A percentile compares a stretch with the other conserved stretches of the same genome.
phyloP scores from a whole-genome alignment of 2,888 invertebrate species.

The Nemoura dubitans region DNA sequence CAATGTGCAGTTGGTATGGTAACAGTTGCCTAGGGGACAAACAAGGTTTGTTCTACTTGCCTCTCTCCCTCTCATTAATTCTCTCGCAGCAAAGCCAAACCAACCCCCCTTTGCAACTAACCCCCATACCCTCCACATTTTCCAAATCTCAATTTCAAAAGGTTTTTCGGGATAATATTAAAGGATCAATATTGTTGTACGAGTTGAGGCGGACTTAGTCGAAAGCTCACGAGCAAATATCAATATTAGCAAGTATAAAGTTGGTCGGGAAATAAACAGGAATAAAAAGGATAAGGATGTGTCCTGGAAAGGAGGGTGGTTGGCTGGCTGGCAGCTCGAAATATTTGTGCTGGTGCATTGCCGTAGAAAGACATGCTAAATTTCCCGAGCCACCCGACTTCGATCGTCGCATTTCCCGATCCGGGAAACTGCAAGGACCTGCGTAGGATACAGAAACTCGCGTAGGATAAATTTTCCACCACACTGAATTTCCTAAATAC shows the following conservation, averaged over 20 bases:
- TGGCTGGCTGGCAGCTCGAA: neutral
- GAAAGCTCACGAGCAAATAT: constrained; percentile 54
- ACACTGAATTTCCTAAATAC: neutral
- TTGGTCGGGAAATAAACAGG: constrained; percentile 21
- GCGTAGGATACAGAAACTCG: neutral
- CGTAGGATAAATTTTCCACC: neutral
- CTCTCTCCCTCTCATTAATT: constrained; percentile 35
- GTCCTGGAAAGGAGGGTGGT: neutral
- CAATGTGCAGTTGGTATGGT: constrained; percentile 60
- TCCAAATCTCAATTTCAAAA: constrained; percentile 60
- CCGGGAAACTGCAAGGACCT: neutral
- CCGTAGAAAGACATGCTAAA: neutral
- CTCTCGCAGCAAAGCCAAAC: neutral
- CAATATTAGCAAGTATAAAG: constrained; percentile 55
- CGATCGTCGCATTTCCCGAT: neutral
- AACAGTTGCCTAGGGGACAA: constrained; percentile 52
- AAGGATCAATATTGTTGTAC: constrained; percentile 57
- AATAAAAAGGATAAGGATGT: constrained; percentile 12
- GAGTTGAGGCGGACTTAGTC: constrained; percentile 44
- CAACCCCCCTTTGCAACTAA: constrained; percentile 1
- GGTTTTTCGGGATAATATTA: constrained; percentile 59
- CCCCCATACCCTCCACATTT: constrained; percentile 46
- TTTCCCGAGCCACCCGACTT: neutral
- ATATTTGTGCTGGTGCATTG: neutral
- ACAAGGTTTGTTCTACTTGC: constrained; percentile 45